phyloP scores from a whole-genome alignment of 1,140 invertebrate species.

The Asobara japonica region DNA sequence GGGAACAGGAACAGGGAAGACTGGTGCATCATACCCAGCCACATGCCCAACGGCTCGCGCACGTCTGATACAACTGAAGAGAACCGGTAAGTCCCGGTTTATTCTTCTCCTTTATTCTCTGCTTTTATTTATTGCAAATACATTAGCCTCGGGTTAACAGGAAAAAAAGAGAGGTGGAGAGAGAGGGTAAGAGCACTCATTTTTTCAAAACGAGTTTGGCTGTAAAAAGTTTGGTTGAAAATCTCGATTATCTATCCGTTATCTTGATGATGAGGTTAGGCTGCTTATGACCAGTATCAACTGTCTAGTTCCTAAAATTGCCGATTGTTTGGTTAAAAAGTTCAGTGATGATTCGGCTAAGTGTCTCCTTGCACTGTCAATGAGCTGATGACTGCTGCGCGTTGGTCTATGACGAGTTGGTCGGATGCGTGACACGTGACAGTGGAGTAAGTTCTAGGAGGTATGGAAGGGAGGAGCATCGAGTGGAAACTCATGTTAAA shows the following conservation, averaged over 20 bases:
- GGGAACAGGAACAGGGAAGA: slow-evolving; percentile 70
- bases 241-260: no score
- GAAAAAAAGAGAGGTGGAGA: neutral
- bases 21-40: slow-evolving; percentile 54
- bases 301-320: no score
- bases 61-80: slow-evolving; percentile 50
- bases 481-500: slow-evolving; percentile 57
- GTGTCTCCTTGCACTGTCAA: neutral
- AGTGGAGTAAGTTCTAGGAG: slow-evolving; percentile 35
- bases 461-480: slow-evolving; percentile 28
- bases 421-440: slow-evolving; percentile 42
- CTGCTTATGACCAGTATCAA: no score
- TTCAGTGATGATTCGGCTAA: no score
- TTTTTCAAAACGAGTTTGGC: neutral
- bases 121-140: slow-evolving; percentile 9
- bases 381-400: neutral
- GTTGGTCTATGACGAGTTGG: neutral
- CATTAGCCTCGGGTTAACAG: slow-evolving; percentile 20
- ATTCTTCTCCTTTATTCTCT: slow-evolving; percentile 22
- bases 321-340: no score
- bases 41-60: slow-evolving; percentile 61
- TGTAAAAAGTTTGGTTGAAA: neutral
- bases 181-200: neutral
- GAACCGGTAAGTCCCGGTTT: slow-evolving; percentile 31
- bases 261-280: no score